Evolutionary conservation across 2,797 vertebrate genomes (phyloP), one percentile per base, ranked within the genome.

Genomic region (Pelochelys cantorii): DNA sequence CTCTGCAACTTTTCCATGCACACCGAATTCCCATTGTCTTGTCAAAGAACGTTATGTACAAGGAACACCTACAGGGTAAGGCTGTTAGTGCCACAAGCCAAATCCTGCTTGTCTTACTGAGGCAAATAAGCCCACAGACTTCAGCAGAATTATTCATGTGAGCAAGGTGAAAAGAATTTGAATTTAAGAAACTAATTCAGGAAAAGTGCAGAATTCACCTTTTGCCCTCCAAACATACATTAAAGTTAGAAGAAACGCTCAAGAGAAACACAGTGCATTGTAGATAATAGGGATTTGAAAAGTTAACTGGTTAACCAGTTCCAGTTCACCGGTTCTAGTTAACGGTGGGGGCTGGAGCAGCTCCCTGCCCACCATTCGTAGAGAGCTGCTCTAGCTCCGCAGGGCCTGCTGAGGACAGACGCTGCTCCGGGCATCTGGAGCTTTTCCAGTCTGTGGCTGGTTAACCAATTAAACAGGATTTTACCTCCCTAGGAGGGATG

Each of bases 11-110:
- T 75, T 42, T 59, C 1, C 0, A 14, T 78, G 53, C 27, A 81
- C 57, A 91, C 42, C 42, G 48, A 89, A 83, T 84, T 95, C 85
- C 31, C 53, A 18, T 31, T 17, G 25, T 90, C 93, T 96, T 48
- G 42, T 78, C 37, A 48, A 90, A 81, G 53, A 22, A 68, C 34
- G 65, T 68, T 20, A 68, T 34, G 9, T 18, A 18, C 34, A 17
- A 34, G n/a, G n/a, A 68, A 34, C 4, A 18, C 31, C 65, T 68
- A 68, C 65, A 34, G 65, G 31, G 65, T 68, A 34, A 34, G 17
- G 17, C 17, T n/a, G 34, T 34, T 34, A 20, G 9, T n/a, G 20
- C n/a, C n/a, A 34, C n/a, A 6, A 75, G 37, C 71, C 71, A 48
- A 48, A 48, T 27, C 42, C 15, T 75, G 37, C 23, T 48, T 5